A percentile compares a stretch with the other conserved stretches of the same genome.
These are phyloP conservation scores for Stomorhina lunata DNA, from an alignment of 2,888 invertebrate species.

Conservation along the genomic window DNA sequence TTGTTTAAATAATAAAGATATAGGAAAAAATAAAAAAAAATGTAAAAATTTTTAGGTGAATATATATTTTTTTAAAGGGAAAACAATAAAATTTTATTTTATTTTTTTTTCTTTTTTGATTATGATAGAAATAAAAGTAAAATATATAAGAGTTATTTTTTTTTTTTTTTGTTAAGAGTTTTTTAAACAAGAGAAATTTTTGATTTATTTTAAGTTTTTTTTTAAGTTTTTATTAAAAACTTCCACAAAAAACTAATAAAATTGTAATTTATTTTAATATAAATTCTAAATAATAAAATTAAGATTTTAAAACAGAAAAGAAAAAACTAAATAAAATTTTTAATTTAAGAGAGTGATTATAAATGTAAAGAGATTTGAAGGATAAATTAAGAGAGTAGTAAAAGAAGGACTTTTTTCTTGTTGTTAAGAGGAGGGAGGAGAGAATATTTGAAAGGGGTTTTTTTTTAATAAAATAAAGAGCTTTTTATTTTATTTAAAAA, in stretches of 20 bases:
- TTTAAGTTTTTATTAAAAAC: too few relatives aligned
- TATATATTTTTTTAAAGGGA: too few relatives aligned
- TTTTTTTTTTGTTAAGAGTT: slow-evolving; percentile 18
- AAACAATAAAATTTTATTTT: background rate
- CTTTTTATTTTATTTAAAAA: too few relatives aligned
- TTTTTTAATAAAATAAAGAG: too few relatives aligned
- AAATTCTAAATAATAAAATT: slow-evolving; percentile 17
- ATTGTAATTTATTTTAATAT: background rate
- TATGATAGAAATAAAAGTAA: slow-evolving; percentile 10
- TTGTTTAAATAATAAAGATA: slow-evolving; percentile 7
- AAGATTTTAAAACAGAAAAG: slow-evolving; percentile 13
- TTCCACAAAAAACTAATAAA: slow-evolving; percentile 44
- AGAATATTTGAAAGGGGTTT: too few relatives aligned
- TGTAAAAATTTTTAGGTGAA: background rate
- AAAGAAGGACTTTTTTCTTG: slow-evolving; percentile 29
- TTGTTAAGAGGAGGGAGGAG: background rate
- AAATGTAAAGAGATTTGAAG: slow-evolving; percentile 50
- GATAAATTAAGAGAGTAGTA: slow-evolving; percentile 58
- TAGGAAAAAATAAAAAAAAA: slow-evolving; percentile 9
- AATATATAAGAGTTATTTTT: slow-evolving; percentile 8
- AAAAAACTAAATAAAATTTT: background rate
- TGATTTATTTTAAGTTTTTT: background rate
- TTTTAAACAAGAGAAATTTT: slow-evolving; percentile 26
- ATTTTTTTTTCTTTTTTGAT: background rate
- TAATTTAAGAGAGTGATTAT: slow-evolving; percentile 33